A percentile compares a stretch with the other conserved stretches of the same genome.
phyloP scores from a whole-genome alignment of 2,888 invertebrate species.

The Tetanocera ferruginea region DNA sequence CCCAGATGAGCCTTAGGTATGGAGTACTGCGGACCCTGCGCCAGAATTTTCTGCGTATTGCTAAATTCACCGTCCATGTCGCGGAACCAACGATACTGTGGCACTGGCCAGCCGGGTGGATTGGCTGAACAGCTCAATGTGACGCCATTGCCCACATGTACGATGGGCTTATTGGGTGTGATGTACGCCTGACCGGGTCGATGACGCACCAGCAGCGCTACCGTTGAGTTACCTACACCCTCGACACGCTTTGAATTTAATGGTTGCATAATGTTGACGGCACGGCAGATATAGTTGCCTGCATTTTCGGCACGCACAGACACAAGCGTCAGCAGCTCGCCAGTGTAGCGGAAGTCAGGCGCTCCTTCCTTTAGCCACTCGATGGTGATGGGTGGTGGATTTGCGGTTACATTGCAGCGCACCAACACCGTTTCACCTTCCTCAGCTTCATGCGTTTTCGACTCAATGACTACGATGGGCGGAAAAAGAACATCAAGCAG shows the following conservation, averaged over 20 bases:
- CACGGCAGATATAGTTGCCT: conserved; percentile 91
- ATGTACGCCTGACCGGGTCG: conserved; percentile 87
- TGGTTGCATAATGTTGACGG: conserved; percentile 85
- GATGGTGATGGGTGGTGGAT: conserved; percentile 84
- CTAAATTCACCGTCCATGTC: conserved; percentile 75
- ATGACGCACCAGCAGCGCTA: conserved; percentile 88
- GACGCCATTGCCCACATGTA: conserved; percentile 85
- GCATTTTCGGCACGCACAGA: conserved; percentile 88
- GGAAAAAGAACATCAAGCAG: conserved; percentile 86
- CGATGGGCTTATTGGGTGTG: conserved; percentile 85
- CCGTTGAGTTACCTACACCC: conserved; percentile 83
- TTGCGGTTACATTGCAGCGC: conserved; percentile 88
- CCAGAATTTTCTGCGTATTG: conserved; percentile 77
- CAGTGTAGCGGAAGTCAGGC: conserved; percentile 84
- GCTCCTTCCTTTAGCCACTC: conserved; percentile 92
- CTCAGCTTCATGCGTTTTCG: conserved; percentile 85
- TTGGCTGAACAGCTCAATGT: conserved; percentile 89
- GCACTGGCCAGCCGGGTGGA: conserved; percentile 92
- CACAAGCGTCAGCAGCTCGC: conserved; percentile 80
- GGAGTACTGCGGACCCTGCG: conserved; percentile 85
- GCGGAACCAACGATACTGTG: conserved; percentile 91
- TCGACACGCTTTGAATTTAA: conserved; percentile 79
- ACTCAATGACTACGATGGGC: conserved; percentile 85
- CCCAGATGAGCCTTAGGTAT: conserved; percentile 87
- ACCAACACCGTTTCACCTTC: conserved; percentile 88